Percentiles rank a stretch among this genome's conserved stretches.
Conservation (phyloP, 2,797 vertebrate genomes). For the Lophotriccus pileatus region DNA sequence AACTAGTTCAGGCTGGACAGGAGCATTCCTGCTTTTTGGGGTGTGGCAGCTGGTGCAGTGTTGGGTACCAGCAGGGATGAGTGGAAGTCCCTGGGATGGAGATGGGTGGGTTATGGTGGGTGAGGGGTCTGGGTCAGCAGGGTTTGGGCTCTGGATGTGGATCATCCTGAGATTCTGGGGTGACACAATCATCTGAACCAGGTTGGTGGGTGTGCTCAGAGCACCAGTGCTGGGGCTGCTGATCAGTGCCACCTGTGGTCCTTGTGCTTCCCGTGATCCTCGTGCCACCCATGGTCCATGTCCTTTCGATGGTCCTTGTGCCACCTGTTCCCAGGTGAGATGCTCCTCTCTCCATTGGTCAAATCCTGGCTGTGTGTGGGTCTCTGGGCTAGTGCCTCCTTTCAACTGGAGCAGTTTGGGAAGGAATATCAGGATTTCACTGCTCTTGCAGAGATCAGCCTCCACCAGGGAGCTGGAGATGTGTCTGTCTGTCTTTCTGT, state of each 20-base stretch:
- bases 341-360: background rate
- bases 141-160: fast-evolving
- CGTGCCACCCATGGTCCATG: fast-evolving
- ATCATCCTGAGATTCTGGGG: background rate
- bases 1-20: background rate
- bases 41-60: fast-evolving
- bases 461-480: fast-evolving
- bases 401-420: background rate
- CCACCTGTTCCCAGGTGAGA: fast-evolving
- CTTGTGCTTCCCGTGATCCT: fast-evolving
- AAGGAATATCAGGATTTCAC: background rate
- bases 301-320: fast-evolving
- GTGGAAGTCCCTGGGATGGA: background rate
- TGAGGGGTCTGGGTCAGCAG: background rate
- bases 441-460: background rate
- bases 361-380: fast-evolving
- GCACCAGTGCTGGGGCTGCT: background rate
- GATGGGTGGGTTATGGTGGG: fast-evolving
- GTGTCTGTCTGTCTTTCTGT: background rate
- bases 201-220: background rate
- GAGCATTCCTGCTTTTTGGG: background rate
- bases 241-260: fast-evolving
- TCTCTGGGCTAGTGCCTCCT: background rate
- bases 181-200: fast-evolving
- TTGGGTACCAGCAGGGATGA: background rate